Conservation (phyloP, 2,113 vertebrate genomes). For the Ginglymostoma cirratum region DNA sequence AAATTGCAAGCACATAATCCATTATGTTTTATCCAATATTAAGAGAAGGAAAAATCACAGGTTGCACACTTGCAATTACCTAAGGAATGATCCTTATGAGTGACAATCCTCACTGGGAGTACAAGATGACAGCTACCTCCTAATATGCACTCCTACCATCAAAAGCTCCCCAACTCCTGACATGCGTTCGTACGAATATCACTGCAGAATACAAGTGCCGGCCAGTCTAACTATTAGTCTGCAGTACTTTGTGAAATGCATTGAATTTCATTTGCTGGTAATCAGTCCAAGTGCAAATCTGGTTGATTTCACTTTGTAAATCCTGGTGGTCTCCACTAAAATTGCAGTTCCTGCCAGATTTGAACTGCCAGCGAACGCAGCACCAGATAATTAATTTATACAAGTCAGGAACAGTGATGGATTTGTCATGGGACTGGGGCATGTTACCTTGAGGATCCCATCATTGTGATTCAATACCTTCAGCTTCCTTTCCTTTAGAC, state of each 20-base stretch:
- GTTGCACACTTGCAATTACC: neutral
- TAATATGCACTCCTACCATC: neutral
- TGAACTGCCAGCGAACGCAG: neutral
- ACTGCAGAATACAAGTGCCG: neutral
- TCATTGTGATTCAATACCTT: neutral
- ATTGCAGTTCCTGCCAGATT: neutral
- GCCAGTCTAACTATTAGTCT: neutral
- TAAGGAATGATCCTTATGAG: neutral
- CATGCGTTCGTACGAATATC: neutral
- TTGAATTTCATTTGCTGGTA: neutral
- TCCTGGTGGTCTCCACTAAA: neutral
- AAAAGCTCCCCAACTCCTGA: too few relatives aligned
- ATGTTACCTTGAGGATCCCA: neutral
- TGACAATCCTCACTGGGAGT: neutral
- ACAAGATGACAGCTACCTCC: neutral
- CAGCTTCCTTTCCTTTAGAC: neutral
- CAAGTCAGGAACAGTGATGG: neutral
- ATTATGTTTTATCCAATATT: neutral
- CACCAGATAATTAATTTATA: neutral
- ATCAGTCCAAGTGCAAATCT: neutral
- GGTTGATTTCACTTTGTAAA: neutral
- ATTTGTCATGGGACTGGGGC: neutral
- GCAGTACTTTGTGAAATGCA: neutral
- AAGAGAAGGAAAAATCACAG: neutral
- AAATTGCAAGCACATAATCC: neutral